These are phyloP conservation scores for Pristionchus maxplancki DNA, from an alignment of 2,888 invertebrate genomes.

Conservation along the genomic window DNA sequence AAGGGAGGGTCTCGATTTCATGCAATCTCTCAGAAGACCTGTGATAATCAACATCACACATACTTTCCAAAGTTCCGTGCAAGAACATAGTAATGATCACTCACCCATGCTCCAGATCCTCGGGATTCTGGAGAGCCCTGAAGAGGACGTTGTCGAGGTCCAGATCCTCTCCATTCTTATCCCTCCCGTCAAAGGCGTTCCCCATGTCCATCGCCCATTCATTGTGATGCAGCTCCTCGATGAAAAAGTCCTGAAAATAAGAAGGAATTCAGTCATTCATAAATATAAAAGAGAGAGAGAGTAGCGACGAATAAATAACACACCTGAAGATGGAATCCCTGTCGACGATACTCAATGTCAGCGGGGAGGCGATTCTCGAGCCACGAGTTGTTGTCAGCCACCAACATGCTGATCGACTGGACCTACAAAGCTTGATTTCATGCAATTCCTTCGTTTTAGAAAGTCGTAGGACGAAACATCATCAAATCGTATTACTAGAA, in stretches of 20 bases:
- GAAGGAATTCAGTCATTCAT: neutral
- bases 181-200: neutral
- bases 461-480: no score
- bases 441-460: neutral
- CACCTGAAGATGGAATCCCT: constrained; percentile 26
- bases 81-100: neutral
- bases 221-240: neutral
- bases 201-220: neutral
- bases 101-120: constrained; percentile 7
- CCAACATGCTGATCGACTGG: neutral
- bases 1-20: no score
- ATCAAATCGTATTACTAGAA: no score
- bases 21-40: no score
- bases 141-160: neutral
- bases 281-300: neutral
- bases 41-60: no score
- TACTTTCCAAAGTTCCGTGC: no score
- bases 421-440: constrained; percentile 3
- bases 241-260: constrained; percentile 6
- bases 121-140: neutral
- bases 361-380: neutral
- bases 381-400: neutral
- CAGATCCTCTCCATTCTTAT: neutral
- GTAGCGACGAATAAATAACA: no score
- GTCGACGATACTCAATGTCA: neutral